phyloP scores from a whole-genome alignment of 1,140 invertebrate species.

The Neodiprion fabricii region DNA sequence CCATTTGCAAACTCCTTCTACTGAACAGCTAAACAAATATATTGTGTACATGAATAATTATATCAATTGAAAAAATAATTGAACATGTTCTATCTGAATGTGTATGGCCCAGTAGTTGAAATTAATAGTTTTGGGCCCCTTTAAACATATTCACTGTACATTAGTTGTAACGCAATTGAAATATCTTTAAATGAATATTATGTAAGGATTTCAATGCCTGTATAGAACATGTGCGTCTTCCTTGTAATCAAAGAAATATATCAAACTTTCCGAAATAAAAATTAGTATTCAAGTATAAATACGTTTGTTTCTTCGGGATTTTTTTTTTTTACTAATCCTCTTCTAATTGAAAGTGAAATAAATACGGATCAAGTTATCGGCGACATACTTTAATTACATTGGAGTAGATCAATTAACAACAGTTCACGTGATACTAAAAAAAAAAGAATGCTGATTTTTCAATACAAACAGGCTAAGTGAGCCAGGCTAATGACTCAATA shows the following conservation, averaged over 20 bases:
- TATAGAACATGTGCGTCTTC: neutral
- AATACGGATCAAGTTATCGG: too few species aligned
- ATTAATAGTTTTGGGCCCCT: neutral
- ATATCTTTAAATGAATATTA: neutral
- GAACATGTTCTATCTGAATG: neutral
- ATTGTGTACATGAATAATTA: neutral
- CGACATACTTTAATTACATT: too few species aligned
- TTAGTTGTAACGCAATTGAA: neutral
- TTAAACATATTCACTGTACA: neutral
- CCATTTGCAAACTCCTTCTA: too few species aligned
- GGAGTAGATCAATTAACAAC: too few species aligned
- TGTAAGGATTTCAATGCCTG: neutral
- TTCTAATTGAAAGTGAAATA: too few species aligned
- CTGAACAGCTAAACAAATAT: neutral
- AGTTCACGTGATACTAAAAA: too few species aligned
- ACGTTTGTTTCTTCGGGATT: neutral
- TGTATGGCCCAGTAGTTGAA: neutral
- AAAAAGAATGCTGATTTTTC: too few species aligned
- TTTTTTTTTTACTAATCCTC: too few species aligned
- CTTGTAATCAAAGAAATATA: neutral
- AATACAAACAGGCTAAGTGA: too few species aligned
- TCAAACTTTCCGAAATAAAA: slow-evolving; percentile 4
- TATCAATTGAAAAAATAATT: neutral
- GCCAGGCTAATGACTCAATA: too few species aligned
- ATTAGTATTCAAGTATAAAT: neutral